phyloP scores from a whole-genome alignment of 2,888 invertebrate species.

The Galerucella pusilla region DNA sequence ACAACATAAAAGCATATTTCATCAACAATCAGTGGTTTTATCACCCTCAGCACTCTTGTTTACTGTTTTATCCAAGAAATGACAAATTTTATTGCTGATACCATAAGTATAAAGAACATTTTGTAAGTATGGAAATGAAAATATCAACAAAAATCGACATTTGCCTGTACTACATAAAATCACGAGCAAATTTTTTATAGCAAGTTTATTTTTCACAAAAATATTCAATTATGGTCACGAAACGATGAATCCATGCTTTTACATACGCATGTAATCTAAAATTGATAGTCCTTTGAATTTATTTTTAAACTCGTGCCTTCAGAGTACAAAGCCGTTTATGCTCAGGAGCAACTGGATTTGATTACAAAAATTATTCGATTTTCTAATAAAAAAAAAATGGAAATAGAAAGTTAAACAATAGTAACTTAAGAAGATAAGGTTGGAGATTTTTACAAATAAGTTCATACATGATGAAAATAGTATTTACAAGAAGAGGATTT shows the following conservation, averaged over 20 bases:
- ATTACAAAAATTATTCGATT: background rate
- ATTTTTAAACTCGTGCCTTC: background rate
- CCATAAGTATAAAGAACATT: too few relatives aligned
- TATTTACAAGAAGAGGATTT: background rate
- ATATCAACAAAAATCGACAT: too few relatives aligned
- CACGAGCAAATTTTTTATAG: too few relatives aligned
- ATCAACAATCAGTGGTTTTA: too few relatives aligned
- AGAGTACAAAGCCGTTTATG: background rate
- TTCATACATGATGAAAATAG: background rate
- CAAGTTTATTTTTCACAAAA: too few relatives aligned
- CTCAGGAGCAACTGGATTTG: background rate
- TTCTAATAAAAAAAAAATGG: background rate
- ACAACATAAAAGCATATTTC: too few relatives aligned
- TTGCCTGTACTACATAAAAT: too few relatives aligned
- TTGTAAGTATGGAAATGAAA: too few relatives aligned
- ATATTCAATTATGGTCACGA: background rate
- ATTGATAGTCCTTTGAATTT: slow-evolving; percentile 20
- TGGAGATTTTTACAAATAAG: background rate
- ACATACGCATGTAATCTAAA: slow-evolving; percentile 2
- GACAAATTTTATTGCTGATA: too few relatives aligned
- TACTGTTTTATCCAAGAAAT: too few relatives aligned
- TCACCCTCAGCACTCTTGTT: too few relatives aligned
- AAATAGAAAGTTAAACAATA: background rate
- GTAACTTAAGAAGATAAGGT: background rate
- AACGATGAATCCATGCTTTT: background rate